phyloP scores from a whole-genome alignment of 2,113 vertebrate species.

The Sinosuthora webbiana region DNA sequence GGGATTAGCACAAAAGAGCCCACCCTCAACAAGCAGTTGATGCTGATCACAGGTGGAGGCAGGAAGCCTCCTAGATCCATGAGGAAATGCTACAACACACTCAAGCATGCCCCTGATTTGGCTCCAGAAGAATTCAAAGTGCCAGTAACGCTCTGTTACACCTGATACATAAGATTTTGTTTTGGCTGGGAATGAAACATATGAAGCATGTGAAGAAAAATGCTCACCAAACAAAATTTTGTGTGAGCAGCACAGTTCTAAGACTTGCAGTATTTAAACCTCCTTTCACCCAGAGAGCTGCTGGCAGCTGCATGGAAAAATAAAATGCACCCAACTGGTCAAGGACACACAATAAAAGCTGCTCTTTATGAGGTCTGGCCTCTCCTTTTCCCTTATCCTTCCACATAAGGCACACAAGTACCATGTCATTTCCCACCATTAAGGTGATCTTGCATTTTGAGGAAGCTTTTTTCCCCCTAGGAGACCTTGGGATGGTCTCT shows the following conservation, averaged over 20 bases:
- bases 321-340: neutral
- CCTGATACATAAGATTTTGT: accelerated
- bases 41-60: neutral
- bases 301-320: neutral
- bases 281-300: neutral
- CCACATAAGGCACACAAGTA: neutral
- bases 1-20: neutral
- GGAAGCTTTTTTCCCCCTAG: neutral
- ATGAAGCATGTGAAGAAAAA: neutral
- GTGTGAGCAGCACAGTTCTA: neutral
- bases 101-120: neutral
- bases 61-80: neutral
- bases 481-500: neutral
- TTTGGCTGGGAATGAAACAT: neutral
- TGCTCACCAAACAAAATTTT: neutral
- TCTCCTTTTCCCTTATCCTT: neutral
- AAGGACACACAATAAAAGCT: neutral
- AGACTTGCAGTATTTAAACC: neutral
- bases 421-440: neutral
- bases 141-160: neutral
- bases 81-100: neutral
- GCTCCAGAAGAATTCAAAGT: neutral
- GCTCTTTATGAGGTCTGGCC: neutral
- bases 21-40: neutral
- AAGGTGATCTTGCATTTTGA: neutral